These are phyloP conservation scores for Chironomus riparius DNA, from an alignment of 2,888 invertebrate genomes.

Conservation along the genomic window DNA sequence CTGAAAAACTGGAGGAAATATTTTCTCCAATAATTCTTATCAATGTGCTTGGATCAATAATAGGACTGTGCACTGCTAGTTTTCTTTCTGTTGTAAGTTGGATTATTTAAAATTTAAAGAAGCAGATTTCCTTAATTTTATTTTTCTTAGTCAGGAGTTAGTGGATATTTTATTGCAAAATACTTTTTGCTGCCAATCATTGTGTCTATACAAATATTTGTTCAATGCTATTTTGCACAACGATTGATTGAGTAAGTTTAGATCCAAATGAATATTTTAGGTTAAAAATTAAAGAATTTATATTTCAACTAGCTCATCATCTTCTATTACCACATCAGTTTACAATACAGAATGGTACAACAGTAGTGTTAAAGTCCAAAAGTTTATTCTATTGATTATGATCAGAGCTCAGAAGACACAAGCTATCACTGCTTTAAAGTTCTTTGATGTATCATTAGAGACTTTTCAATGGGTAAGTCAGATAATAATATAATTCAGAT, in stretches of 20 bases:
- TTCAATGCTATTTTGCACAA: not conserved
- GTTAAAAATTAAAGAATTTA: too few relatives aligned
- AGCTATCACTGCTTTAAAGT: not conserved
- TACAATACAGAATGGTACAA: not conserved
- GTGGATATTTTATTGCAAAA: not conserved
- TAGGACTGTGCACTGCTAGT: not conserved
- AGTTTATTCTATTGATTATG: not conserved
- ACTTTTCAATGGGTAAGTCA: not conserved
- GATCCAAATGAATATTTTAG: too few relatives aligned
- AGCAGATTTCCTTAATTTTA: too few relatives aligned
- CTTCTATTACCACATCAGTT: not conserved
- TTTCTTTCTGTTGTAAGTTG: not conserved
- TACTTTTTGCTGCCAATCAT: not conserved
- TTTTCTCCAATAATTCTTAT: not conserved
- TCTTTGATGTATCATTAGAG: not conserved
- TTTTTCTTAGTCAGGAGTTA: not conserved
- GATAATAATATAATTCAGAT: too few relatives aligned
- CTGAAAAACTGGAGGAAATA: not conserved
- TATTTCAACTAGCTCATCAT: not conserved
- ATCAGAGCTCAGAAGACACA: not conserved
- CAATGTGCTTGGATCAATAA: not conserved
- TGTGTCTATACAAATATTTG: not conserved
- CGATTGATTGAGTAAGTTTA: not conserved
- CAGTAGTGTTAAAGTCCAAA: not conserved
- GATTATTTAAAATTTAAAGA: not conserved